Percentiles rank a stretch among this genome's conserved stretches.
Evolutionary conservation across 2,113 vertebrate genomes (phyloP).

Genomic region (Deroptyus accipitrinus): DNA sequence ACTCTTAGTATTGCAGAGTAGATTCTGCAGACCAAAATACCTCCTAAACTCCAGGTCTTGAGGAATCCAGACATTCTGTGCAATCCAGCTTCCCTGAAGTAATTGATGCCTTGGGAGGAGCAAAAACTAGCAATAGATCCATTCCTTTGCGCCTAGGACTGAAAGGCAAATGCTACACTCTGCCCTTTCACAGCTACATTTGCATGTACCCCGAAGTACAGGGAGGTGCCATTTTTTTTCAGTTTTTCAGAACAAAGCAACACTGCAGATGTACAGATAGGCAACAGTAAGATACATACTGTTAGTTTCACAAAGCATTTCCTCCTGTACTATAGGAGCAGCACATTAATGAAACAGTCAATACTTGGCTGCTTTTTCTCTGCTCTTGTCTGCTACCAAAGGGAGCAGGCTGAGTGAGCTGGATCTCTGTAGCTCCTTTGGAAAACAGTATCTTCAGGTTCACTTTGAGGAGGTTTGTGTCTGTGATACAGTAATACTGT

Average conservation of each 20-base stretch:
- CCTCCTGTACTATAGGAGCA: neutral
- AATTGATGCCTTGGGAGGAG: neutral
- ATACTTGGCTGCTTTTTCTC: conserved; percentile 53
- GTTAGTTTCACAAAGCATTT: neutral
- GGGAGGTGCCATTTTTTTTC: neutral
- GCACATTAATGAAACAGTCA: conserved; percentile 65
- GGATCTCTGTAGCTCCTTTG: conserved; percentile 71
- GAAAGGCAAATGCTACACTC: neutral
- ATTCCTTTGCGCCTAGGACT: neutral
- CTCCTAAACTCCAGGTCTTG: neutral
- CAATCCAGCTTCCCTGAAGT: neutral
- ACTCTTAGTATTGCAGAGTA: neutral
- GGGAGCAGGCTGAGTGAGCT: conserved; percentile 72
- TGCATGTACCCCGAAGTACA: rapidly evolving
- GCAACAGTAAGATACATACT: neutral
- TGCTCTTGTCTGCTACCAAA: conserved; percentile 70
- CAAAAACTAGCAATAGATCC: neutral
- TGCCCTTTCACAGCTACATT: neutral
- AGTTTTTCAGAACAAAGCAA: conserved; percentile 14
- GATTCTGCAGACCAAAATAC: neutral
- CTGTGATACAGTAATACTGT: conserved; percentile 57
- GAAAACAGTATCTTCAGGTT: conserved; percentile 53
- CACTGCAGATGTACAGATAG: neutral
- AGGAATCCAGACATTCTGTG: neutral
- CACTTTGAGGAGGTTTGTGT: conserved; percentile 67